Evolutionary conservation across 2,888 invertebrate species (phyloP), one percentile per base, ranked within the genome.

Genomic region (Aphodius granarius): DNA sequence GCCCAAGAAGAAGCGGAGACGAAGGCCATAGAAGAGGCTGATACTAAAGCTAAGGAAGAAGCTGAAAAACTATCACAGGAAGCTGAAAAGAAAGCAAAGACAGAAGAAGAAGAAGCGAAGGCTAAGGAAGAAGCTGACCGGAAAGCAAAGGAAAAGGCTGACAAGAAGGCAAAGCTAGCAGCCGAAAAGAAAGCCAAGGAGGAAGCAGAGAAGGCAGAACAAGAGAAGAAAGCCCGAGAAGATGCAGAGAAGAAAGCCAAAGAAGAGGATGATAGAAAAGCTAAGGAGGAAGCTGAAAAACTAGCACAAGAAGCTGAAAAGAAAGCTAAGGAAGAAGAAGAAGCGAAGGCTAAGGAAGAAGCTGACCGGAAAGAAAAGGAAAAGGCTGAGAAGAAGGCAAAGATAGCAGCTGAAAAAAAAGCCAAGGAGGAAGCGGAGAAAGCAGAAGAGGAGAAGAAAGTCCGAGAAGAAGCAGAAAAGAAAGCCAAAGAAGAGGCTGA

Each of bases 401-500:
- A 76, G n/a, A 66, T 73, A 72, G 63, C 63, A 73, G 73, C 73
- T 21, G 73, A 21, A 17, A 74, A 77, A 64, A 70, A 65, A 68
- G 74, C 74, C 68, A 76, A 73, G 22, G 73, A 76, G 70, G 73
- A 78, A 73, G 71, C 76, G 64, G 73, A 76, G 19, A 73, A 78
- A 73, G 19, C 75, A 80, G 66, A 66, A 71, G 76, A 71, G 18
- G 74, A 79, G 65, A 78, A 78, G 23, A 81, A 81, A 72, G 77
- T 76, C n/a, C 80, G 81, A 76, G 78, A 78, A 22, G 77, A 79
- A 73, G 70, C 72, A 17, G 75, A 78, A 18, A 73, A 80, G 71
- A 75, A 80, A n/a, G 83, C 85, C 66, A 85, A 83, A 17, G 86
- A 85, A 76, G 85, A 84, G 74, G 85, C 85, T 19, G 81, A 81